These are phyloP conservation scores for Ploceus nigricollis DNA, from an alignment of 2,113 vertebrate genomes.

Conservation along the genomic window DNA sequence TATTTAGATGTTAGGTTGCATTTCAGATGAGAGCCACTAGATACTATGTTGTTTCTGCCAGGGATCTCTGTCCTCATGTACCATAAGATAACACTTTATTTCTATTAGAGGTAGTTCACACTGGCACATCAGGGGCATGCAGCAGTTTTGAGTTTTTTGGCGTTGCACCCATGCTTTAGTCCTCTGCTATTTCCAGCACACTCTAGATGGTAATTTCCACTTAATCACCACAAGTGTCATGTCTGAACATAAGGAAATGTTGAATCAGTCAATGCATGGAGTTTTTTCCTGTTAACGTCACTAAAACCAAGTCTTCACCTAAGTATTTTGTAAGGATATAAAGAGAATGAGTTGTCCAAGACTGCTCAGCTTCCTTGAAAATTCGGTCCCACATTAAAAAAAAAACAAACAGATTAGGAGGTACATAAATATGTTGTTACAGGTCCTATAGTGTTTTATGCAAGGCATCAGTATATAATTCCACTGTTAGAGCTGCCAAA, in stretches of 20 bases:
- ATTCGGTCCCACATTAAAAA: background rate
- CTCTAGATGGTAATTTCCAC: background rate
- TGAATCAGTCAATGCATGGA: background rate
- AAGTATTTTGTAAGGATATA: background rate
- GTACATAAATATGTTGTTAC: background rate
- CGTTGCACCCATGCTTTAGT: background rate
- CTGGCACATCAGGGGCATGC: rapidly evolving
- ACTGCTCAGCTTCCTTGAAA: background rate
- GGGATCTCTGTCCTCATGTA: background rate
- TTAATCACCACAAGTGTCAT: background rate
- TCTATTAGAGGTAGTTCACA: background rate
- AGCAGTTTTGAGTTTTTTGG: background rate
- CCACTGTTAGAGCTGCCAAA: background rate
- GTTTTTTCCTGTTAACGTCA: background rate
- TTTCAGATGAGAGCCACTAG: background rate
- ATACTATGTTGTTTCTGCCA: background rate
- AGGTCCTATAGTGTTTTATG: background rate
- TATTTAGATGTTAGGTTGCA: background rate
- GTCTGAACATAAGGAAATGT: background rate
- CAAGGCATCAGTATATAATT: background rate
- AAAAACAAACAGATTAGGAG: background rate
- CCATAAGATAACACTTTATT: background rate
- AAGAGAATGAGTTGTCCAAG: background rate
- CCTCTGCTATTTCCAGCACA: background rate
- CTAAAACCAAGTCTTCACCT: background rate